Percentiles rank a stretch among this genome's conserved stretches.
Conservation (phyloP, 35 echinoderm and acorn worm species). For the Lytechinus pictus region DNA sequence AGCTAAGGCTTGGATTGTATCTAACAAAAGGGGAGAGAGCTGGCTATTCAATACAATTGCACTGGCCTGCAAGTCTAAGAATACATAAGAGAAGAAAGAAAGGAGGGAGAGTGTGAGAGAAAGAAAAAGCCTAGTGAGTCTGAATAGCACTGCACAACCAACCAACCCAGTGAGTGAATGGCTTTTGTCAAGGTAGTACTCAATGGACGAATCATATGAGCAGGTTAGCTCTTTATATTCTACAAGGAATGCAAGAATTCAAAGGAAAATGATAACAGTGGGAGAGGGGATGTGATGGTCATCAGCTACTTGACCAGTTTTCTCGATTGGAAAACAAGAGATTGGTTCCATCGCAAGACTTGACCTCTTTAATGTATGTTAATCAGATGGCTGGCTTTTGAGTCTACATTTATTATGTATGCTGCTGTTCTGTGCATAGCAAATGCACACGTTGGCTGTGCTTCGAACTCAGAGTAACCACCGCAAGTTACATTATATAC, state of each 20-base stretch:
- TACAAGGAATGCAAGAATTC: not conserved
- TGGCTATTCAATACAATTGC: constrained; percentile 20
- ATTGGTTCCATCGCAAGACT: not conserved
- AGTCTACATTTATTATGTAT: constrained; percentile 48
- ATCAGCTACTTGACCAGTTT: not conserved
- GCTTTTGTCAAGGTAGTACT: constrained; percentile 42
- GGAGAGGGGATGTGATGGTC: not conserved
- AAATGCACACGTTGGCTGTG: constrained; percentile 29
- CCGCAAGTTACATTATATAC: constrained; percentile 25
- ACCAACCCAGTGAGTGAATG: not conserved
- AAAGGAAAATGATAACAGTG: not conserved
- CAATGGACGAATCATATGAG: constrained; percentile 33
- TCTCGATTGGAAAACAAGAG: not conserved
- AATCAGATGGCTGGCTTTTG: constrained; percentile 38
- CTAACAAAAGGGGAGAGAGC: constrained; percentile 32
- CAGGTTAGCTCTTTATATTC: constrained; percentile 20
- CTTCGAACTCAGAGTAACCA: constrained; percentile 10
- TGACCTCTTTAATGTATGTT: constrained; percentile 41
- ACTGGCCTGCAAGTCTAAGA: constrained; percentile 48
- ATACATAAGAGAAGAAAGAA: constrained; percentile 27
- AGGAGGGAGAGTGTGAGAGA: constrained; percentile 16
- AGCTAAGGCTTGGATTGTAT: constrained; percentile 32
- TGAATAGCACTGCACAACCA: constrained; percentile 31
- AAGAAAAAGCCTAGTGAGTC: constrained; percentile 28
- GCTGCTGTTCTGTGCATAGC: constrained; percentile 36